Conservation (phyloP, 1,140 invertebrate species). For the Ips nitidus region DNA sequence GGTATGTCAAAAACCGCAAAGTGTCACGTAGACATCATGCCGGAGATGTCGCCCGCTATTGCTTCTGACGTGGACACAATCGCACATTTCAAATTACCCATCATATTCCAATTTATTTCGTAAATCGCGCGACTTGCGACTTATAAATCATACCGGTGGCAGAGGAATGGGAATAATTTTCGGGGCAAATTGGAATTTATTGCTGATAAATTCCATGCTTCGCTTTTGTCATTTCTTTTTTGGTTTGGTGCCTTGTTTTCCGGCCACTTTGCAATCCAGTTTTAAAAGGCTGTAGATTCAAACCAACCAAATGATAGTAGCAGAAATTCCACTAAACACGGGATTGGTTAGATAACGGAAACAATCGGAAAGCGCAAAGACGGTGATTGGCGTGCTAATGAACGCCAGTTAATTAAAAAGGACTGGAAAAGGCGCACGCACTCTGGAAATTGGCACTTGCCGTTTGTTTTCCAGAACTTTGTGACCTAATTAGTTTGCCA, state of each 20-base stretch:
- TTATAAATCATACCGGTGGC: slow-evolving; percentile 18
- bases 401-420: background rate
- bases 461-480: background rate
- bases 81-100: slow-evolving; percentile 29
- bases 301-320: background rate
- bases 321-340: background rate
- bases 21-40: slow-evolving; percentile 12
- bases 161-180: slow-evolving; percentile 26
- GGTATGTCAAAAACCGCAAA: background rate
- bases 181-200: slow-evolving; percentile 24
- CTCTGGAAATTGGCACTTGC: background rate
- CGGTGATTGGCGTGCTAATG: background rate
- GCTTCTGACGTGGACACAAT: slow-evolving; percentile 33
- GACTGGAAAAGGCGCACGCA: background rate
- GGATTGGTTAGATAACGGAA: background rate
- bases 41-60: slow-evolving; percentile 18
- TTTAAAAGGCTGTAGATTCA: no score
- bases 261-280: background rate
- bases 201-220: slow-evolving; percentile 5
- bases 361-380: background rate
- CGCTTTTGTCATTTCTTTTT: no score
- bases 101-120: slow-evolving; percentile 28
- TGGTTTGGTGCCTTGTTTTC: background rate
- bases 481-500: background rate
- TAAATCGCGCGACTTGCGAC: slow-evolving; percentile 14